Evolutionary conservation across 2,797 vertebrate genomes (phyloP), one percentile per base, ranked within the genome.

Genomic region (Australoheros facetus): DNA sequence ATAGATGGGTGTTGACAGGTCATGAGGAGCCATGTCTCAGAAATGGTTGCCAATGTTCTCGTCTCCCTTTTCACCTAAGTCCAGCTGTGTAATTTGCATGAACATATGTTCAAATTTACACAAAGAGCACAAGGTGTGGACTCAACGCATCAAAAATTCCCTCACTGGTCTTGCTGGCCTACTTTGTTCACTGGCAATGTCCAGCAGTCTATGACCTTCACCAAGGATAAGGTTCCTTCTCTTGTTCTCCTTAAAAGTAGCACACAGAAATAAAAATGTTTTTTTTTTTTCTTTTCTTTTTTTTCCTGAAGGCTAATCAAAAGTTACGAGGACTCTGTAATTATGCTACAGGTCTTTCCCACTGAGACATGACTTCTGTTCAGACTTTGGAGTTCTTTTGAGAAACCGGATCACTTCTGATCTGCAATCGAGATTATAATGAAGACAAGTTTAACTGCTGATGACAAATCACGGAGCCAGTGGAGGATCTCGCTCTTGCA

Each of bases 401-500:
- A 86, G 78, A 72, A 82, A 77, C 58, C 8, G 39, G 69, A 87
- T 86, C 34, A 71, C 62, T 82, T 85, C 75, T 79, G 73, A 85
- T 85, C 76, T 78, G 71, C 81, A 69, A 79, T 6, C 0, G 70
- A 58, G 81, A 81, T 85, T 84, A 85, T 82, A 84, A 87, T 62
- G 48, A 87, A 71, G 81, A 88, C 79, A 66, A 80, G 69, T 87
- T 83, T 86, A 91, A 93, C 87, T 90, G 85, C 87, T 69, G 83
- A 87, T 90, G 90, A 93, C 88, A 90, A 93, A 91, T 88, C 87
- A 72, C 39, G 3, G 74, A 80, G 80, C 86, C 81, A 75, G 75
- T 42, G 71, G 79, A 91, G 77, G 83, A 90, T 88, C 82, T 74
- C 73, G 74, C 69, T 10, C 37, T 37, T 78, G 83, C 80, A n/a